Evolutionary conservation across 2,113 vertebrate species (phyloP).

Genomic region (Osmerus mordax): DNA sequence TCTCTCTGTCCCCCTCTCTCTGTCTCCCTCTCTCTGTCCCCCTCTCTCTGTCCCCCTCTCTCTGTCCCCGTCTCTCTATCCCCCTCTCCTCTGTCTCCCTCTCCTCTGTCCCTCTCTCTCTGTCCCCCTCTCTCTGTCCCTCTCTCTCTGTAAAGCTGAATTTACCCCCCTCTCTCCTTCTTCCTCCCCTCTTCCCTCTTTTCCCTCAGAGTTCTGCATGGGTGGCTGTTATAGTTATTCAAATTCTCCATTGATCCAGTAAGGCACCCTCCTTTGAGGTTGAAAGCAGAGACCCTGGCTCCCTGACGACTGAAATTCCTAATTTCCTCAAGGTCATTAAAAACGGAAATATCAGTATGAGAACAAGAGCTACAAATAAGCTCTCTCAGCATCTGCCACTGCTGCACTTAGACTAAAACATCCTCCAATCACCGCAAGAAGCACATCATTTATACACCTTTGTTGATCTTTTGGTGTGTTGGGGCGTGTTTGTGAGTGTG

Average conservation of each 20-base stretch:
- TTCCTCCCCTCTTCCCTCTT: not conserved
- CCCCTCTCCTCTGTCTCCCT: not conserved
- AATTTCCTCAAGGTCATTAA: slow-evolving; percentile 25
- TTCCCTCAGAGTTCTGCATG: too few relatives aligned
- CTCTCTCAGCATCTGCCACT: slow-evolving; percentile 28
- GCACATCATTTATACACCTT: slow-evolving; percentile 31
- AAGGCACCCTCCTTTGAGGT: too few relatives aligned
- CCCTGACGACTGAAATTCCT: slow-evolving; percentile 22
- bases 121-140: not conserved
- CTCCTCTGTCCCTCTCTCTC: not conserved
- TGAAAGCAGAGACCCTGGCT: too few relatives aligned
- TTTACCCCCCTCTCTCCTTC: not conserved
- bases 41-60: not conserved
- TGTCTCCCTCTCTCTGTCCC: too few relatives aligned
- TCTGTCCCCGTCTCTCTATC: not conserved
- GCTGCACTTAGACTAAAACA: slow-evolving; percentile 14
- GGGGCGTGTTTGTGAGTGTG: not conserved
- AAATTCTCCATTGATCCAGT: too few relatives aligned
- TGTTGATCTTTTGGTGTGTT: slow-evolving; percentile 13
- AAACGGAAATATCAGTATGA: slow-evolving; percentile 24
- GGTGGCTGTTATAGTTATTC: not conserved
- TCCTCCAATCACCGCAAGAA: slow-evolving; percentile 31
- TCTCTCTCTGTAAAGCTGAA: not conserved
- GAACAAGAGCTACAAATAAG: slow-evolving; percentile 35
- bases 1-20: not conserved